Conservation (phyloP, 2,888 invertebrate species). For the Limenitis camilla region DNA sequence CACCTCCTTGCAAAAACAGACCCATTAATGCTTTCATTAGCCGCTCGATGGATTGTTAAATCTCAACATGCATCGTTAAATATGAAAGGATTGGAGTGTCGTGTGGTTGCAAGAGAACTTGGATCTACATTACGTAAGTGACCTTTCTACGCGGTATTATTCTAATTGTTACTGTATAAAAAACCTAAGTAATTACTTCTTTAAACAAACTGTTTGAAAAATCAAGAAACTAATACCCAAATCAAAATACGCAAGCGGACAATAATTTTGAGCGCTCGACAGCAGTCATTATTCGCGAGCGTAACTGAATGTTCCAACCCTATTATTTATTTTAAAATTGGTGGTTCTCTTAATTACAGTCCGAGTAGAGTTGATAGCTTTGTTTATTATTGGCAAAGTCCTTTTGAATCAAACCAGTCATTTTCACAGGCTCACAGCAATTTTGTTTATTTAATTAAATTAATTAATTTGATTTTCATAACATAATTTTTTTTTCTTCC, state of each 20-base stretch:
- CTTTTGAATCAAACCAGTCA: background rate
- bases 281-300: slow-evolving; percentile 5
- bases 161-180: no score
- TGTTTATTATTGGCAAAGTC: slow-evolving; percentile 1
- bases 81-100: slow-evolving; percentile 37
- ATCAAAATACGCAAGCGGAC: background rate
- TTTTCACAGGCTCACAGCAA: background rate
- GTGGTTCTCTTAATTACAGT: slow-evolving; percentile 5
- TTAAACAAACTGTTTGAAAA: background rate
- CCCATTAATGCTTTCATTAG: slow-evolving; percentile 79
- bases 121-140: slow-evolving; percentile 41
- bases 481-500: no score
- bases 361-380: slow-evolving; percentile 5
- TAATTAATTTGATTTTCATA: no score
- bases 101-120: slow-evolving; percentile 48
- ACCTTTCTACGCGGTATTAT: background rate
- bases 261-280: background rate
- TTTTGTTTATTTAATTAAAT: no score
- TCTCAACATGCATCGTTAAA: slow-evolving; percentile 27
- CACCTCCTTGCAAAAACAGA: slow-evolving; percentile 89
- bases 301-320: background rate
- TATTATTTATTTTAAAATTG: slow-evolving; percentile 11
- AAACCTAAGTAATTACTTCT: no score
- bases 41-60: slow-evolving; percentile 40
- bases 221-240: background rate